Conservation (phyloP, 2,888 invertebrate species). For the Netelia inedita region DNA sequence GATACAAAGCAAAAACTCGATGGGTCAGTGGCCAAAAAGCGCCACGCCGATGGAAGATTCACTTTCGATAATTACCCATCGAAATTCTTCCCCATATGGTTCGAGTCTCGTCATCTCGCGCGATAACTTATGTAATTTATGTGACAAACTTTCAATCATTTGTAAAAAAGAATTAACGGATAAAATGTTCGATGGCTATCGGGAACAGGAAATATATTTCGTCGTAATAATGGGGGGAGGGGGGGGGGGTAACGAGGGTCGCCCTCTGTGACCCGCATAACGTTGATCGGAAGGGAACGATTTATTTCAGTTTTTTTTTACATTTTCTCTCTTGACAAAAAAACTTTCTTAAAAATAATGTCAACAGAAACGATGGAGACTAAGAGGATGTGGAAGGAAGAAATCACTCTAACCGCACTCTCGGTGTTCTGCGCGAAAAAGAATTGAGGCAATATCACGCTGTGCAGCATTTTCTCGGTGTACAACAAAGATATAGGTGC, state of each 20-base stretch:
- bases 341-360: constrained; percentile 34
- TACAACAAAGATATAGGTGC: not conserved
- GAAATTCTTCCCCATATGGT: constrained; percentile 15
- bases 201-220: no score
- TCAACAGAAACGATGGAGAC: constrained; percentile 20
- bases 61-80: constrained; percentile 31
- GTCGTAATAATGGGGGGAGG: no score
- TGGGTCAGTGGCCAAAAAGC: constrained; percentile 13
- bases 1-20: not conserved
- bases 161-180: not conserved
- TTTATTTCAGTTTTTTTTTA: constrained; percentile 7
- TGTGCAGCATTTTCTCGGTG: constrained; percentile 15
- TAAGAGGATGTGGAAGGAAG: not conserved
- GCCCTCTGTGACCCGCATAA: no score
- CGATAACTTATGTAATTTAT: not conserved
- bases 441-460: constrained; percentile 56
- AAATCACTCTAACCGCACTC: constrained; percentile 16
- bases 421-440: constrained; percentile 31
- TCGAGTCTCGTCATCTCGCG: not conserved
- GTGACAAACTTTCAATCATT: not conserved
- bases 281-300: no score
- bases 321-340: constrained; percentile 4
- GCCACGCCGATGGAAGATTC: constrained; percentile 10
- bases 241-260: no score
- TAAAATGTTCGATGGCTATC: no score